These are phyloP conservation scores for Leptinotarsa lineolata DNA, from an alignment of 1,140 invertebrate species.

Conservation along the genomic window DNA sequence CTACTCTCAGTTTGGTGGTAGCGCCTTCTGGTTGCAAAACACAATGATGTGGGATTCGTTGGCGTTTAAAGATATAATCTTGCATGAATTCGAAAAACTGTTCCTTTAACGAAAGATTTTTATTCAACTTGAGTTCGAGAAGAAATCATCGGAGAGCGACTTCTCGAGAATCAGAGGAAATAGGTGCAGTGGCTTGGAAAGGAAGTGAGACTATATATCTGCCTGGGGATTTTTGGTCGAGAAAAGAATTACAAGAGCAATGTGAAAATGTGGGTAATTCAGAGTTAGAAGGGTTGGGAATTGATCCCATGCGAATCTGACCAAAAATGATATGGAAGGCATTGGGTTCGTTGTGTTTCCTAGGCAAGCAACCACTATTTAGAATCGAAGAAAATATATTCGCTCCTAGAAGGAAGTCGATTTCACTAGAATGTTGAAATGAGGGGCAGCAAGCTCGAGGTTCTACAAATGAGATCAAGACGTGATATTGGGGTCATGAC, in stretches of 20 bases:
- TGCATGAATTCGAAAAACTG: neutral
- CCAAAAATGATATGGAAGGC: neutral
- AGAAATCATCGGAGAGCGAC: neutral
- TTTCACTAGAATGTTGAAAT: neutral
- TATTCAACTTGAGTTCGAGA: neutral
- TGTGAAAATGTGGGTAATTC: neutral
- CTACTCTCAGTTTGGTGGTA: slow-evolving; percentile 49
- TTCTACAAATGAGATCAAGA: neutral
- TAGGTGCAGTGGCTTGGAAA: neutral
- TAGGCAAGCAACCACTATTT: neutral
- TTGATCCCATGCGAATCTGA: neutral
- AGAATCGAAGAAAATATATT: neutral
- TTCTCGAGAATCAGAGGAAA: neutral
- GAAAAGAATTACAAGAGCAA: neutral
- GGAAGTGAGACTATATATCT: neutral
- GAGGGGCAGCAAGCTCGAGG: neutral
- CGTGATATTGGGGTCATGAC: neutral
- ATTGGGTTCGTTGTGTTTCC: neutral
- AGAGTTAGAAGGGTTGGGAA: neutral
- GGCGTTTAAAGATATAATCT: neutral
- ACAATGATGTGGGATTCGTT: slow-evolving; percentile 54
- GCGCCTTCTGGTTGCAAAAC: slow-evolving; percentile 48
- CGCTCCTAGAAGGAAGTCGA: neutral
- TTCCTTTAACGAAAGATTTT: neutral
- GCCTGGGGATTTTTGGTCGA: neutral